phyloP scores from a whole-genome alignment of 2,797 vertebrate genomes.

The Pseudochirops corinnae region DNA sequence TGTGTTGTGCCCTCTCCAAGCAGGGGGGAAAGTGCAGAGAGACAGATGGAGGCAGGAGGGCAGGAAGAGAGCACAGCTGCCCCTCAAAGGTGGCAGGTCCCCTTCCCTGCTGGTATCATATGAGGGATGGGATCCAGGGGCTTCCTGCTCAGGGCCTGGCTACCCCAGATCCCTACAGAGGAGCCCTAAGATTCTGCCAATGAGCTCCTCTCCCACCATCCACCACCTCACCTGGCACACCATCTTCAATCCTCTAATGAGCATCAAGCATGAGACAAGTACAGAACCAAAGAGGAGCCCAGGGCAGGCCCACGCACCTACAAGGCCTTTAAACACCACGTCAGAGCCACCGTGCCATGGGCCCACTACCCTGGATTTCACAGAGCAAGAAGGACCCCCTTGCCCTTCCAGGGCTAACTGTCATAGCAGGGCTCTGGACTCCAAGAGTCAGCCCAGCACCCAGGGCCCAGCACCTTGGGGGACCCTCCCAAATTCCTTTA shows the following conservation, averaged over 20 bases:
- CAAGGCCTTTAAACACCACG: background rate
- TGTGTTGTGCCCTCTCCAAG: too few species aligned
- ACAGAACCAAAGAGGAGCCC: too few species aligned
- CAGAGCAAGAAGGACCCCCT: too few species aligned
- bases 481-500: background rate
- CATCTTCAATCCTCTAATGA: background rate
- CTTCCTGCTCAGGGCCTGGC: background rate
- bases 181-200: background rate
- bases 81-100: background rate
- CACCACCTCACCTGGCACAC: background rate
- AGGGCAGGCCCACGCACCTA: background rate
- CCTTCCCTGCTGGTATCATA: too few species aligned
- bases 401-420: background rate
- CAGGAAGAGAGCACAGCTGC: too few species aligned
- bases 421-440: background rate
- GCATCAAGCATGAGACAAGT: background rate
- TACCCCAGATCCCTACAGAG: too few species aligned
- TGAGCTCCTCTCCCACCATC: background rate
- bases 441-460: too few species aligned
- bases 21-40: background rate
- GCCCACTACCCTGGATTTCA: too few species aligned
- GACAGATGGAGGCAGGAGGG: too few species aligned
- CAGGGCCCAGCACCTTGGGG: too few species aligned
- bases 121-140: background rate
- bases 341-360: background rate